Evolutionary conservation across 1,140 invertebrate species (phyloP), one percentile per base, ranked within the genome.

Genomic region (Diabrotica undecimpunctata): DNA sequence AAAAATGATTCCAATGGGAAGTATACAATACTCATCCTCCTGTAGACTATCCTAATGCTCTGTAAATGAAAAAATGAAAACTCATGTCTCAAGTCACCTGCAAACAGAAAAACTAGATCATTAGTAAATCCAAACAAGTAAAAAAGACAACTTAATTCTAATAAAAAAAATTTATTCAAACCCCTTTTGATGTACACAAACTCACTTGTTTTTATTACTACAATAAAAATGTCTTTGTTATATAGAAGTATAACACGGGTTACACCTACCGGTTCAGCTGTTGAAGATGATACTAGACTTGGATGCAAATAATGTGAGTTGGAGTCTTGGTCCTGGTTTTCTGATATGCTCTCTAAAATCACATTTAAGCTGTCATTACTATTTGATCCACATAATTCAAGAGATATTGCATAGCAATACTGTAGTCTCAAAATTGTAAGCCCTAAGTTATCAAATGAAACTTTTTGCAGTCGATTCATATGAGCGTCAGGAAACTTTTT

Each of bases 251-350:
- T 54, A 39, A 54, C 53, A 35, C 36, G 51, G n/a, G 46, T 70
- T 54, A 61, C 69, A 85, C 84, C 70, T 85, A 87, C 85, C 79
- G 83, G 79, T 82, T 86, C 83, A 61, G 79, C 70, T 38, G 78
- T 80, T 38, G 78, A 80, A 10, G 82, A 75, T n/a, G 82, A 86
- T 56, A 69, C 50, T 38, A 94, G 82, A 77, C 88, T 92, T 13
- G 91, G 92, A 82, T 94, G 93, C 5, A 94, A 82, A 77, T 94
- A 94, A 70, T 91, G 84, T 56, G 87, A 86, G 68, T 84, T 81
- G 79, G 81, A 67, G 9, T 68, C 70, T 10, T 67, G 64, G 9
- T 72, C 70, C 50, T 57, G 51, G 9, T 50, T 41, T 5, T 63
- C 56, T n/a, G 54, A 39, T 39, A 25, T 59, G 13, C 51, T 14